These are phyloP conservation scores for Sminthurinus signatus DNA, from an alignment of 1,140 invertebrate genomes.

Conservation along the genomic window DNA sequence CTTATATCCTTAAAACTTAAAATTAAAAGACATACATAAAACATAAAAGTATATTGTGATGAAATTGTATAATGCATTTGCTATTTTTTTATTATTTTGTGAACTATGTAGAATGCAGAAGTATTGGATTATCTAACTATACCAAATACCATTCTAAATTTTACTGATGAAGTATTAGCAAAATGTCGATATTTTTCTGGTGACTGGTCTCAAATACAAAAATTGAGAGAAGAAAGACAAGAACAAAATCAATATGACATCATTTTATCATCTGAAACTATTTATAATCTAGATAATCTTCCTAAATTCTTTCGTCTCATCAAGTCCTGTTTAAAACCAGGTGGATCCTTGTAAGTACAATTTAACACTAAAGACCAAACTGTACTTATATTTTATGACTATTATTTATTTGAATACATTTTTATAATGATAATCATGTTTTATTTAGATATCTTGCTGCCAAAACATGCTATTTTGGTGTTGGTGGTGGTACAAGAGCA, in stretches of 20 bases:
- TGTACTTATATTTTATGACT: not conserved
- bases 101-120: conserved; percentile 60
- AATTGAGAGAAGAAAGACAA: conserved; percentile 45
- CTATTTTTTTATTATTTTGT: not conserved
- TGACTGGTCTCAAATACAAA: conserved; percentile 65
- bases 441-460: conserved; percentile 62
- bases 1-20: not conserved
- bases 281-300: conserved; percentile 77
- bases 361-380: no score
- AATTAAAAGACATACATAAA: no score
- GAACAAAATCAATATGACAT: conserved; percentile 58
- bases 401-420: no score
- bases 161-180: conserved; percentile 47
- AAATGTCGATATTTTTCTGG: conserved; percentile 65
- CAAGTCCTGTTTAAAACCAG: conserved; percentile 55
- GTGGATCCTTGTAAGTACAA: conserved; percentile 56
- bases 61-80: not conserved
- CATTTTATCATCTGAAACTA: conserved; percentile 84
- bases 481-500: conserved; percentile 64
- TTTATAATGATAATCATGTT: no score
- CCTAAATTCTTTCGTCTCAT: conserved; percentile 65
- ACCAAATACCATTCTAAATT: conserved; percentile 69
- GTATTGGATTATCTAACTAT: conserved; percentile 66
- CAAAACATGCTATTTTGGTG: conserved; percentile 84
- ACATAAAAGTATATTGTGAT: not conserved